A percentile compares a stretch with the other conserved stretches of the same genome.
Evolutionary conservation across 1,140 invertebrate species (phyloP).

Genomic region (Drosophila suzukii): DNA sequence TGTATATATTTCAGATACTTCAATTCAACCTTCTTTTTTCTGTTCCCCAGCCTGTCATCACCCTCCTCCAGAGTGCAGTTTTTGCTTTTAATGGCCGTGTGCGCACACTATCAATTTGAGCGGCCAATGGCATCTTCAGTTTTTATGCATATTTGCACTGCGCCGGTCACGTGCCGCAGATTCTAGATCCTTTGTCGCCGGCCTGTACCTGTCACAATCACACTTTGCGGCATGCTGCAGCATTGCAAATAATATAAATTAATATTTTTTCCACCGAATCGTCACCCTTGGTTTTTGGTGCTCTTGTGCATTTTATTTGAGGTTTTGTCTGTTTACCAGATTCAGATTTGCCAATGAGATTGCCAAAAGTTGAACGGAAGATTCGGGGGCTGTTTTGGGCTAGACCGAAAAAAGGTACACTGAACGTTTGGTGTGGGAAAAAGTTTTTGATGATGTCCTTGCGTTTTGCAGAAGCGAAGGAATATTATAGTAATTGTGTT

Average conservation of each 20-base stretch:
- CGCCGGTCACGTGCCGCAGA: constrained; percentile 65
- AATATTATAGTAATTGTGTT: constrained; percentile 23
- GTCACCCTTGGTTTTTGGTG: constrained; percentile 23
- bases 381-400: constrained; percentile 39
- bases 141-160: constrained; percentile 80
- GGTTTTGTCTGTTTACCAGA: constrained; percentile 75
- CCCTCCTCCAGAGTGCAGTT: constrained; percentile 6
- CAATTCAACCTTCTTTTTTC: not conserved
- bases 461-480: not conserved
- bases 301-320: constrained; percentile 56
- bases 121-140: constrained; percentile 66
- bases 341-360: constrained; percentile 62
- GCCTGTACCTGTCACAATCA: constrained; percentile 79
- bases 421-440: constrained; percentile 29
- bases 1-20: not conserved
- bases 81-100: constrained; percentile 63
- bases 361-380: constrained; percentile 47
- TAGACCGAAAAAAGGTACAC: constrained; percentile 40
- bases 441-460: not conserved
- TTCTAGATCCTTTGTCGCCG: constrained; percentile 36
- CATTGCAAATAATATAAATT: constrained; percentile 82
- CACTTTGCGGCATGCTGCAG: constrained; percentile 80
- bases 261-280: constrained; percentile 53
- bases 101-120: constrained; percentile 66
- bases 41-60: not conserved